These are phyloP conservation scores for Lasiurus cinereus DNA, from an alignment of 2,113 vertebrate species.

Conservation along the genomic window DNA sequence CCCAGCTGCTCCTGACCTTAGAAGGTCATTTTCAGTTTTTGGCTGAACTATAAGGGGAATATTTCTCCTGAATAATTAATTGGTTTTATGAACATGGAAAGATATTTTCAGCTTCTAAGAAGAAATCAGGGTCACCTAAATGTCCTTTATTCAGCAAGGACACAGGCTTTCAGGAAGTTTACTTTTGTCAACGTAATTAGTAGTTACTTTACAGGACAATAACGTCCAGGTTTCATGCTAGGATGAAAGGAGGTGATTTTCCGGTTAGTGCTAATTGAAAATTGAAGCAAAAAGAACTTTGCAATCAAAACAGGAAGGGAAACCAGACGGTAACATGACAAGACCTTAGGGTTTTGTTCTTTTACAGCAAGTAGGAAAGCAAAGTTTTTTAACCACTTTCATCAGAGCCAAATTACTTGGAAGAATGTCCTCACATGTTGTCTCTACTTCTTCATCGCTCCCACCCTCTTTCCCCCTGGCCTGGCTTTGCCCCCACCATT, in stretches of 20 bases:
- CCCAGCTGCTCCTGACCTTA: neutral
- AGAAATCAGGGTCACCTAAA: slow-evolving; percentile 31
- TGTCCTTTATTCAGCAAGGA: slow-evolving; percentile 31
- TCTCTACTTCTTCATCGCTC: neutral
- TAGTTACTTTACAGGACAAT: slow-evolving; percentile 48
- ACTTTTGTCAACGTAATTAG: slow-evolving; percentile 41
- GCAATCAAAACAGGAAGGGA: slow-evolving; percentile 80
- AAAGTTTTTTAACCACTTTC: slow-evolving; percentile 60
- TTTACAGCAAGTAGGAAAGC: slow-evolving; percentile 32
- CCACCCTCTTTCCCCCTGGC: neutral
- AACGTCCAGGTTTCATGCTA: slow-evolving; percentile 64
- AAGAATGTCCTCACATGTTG: neutral
- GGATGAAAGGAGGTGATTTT: slow-evolving; percentile 72
- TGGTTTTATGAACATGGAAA: slow-evolving; percentile 56
- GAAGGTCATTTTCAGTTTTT: slow-evolving; percentile 41
- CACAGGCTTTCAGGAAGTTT: slow-evolving; percentile 61
- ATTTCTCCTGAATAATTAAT: slow-evolving; percentile 69
- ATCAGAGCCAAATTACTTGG: slow-evolving; percentile 58
- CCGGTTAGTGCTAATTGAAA: slow-evolving; percentile 71
- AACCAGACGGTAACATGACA: slow-evolving; percentile 47
- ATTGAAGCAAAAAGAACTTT: slow-evolving; percentile 67
- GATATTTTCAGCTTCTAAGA: slow-evolving; percentile 57
- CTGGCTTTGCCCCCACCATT: neutral
- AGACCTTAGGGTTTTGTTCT: slow-evolving; percentile 73
- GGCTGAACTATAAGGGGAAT: slow-evolving; percentile 27